Conservation (phyloP, 2,797 vertebrate species). For the Pangasius djambal region DNA sequence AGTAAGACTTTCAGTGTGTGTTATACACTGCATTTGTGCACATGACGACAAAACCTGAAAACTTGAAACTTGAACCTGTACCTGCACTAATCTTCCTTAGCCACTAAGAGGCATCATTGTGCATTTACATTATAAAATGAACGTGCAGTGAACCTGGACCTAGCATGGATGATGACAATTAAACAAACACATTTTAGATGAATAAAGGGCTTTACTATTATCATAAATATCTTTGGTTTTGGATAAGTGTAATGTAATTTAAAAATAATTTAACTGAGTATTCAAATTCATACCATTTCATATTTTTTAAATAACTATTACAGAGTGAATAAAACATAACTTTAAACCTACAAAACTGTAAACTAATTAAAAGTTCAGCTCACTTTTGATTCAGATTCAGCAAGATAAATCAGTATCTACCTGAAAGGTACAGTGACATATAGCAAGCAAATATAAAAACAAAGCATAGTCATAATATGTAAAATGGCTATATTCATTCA, state of each 20-base stretch:
- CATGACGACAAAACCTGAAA: no score
- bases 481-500: no score
- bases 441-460: no score
- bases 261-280: neutral
- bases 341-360: no score
- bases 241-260: neutral
- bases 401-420: no score
- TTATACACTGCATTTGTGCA: neutral
- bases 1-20: neutral
- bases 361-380: no score
- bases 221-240: neutral
- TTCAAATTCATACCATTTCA: neutral
- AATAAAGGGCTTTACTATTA: neutral
- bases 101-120: constrained; percentile 4
- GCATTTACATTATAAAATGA: neutral
- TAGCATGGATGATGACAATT: neutral
- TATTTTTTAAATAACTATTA: neutral
- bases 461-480: no score
- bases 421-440: no score
- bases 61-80: neutral
- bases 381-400: no score
- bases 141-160: neutral
- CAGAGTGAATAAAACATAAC: no score
- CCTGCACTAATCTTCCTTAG: neutral
- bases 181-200: neutral